These are phyloP conservation scores for Flexamia atlantica DNA, from an alignment of 2,888 invertebrate species.

Conservation along the genomic window DNA sequence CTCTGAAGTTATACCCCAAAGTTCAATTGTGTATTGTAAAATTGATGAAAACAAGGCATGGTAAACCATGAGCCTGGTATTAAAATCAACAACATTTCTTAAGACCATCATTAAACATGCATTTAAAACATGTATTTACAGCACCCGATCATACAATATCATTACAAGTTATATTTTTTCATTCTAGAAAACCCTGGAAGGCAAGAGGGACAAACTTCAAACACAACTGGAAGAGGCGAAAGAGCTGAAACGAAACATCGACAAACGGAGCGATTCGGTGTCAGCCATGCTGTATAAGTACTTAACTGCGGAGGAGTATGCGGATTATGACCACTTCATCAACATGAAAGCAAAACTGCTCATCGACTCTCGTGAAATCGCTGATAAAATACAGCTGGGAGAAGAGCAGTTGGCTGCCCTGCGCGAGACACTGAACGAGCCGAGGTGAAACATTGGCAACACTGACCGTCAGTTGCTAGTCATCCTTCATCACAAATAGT, in stretches of 20 bases:
- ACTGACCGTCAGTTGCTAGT: slow-evolving; percentile 7
- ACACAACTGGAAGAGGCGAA: slow-evolving; percentile 91
- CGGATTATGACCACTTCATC: slow-evolving; percentile 90
- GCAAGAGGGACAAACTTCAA: slow-evolving; percentile 85
- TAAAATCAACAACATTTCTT: no score
- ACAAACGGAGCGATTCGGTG: slow-evolving; percentile 85
- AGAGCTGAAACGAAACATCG: slow-evolving; percentile 88
- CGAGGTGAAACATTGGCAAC: slow-evolving; percentile 52
- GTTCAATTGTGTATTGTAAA: no score
- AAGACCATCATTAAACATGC: no score
- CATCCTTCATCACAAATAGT: slow-evolving; percentile 27
- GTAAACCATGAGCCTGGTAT: no score
- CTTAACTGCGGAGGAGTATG: slow-evolving; percentile 84
- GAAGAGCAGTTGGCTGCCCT: slow-evolving; percentile 88
- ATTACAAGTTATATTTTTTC: no score
- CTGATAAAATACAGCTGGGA: slow-evolving; percentile 89
- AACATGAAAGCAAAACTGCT: slow-evolving; percentile 92
- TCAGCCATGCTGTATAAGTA: slow-evolving; percentile 84
- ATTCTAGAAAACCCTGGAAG: slow-evolving; percentile 82
- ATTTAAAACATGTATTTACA: no score
- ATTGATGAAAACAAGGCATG: no score
- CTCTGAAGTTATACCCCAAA: no score
- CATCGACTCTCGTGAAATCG: slow-evolving; percentile 88
- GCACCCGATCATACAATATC: no score
- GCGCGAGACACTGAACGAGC: slow-evolving; percentile 76